Percentiles rank a stretch among this genome's conserved stretches.
phyloP scores from a whole-genome alignment of 2,113 vertebrate species.

The Crotalus helleri region DNA sequence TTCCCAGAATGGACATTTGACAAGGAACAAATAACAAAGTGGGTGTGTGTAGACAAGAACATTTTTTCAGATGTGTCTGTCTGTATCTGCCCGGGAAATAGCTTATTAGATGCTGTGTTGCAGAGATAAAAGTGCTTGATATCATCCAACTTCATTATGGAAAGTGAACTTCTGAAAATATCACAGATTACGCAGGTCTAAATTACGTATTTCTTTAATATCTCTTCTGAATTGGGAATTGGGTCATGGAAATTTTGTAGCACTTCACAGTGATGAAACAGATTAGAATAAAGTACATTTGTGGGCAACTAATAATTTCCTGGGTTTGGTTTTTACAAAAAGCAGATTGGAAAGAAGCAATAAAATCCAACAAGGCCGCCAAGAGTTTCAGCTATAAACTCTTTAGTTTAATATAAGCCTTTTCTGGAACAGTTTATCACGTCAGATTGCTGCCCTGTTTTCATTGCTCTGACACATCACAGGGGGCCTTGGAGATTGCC shows the following conservation, averaged over 20 bases:
- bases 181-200: background rate
- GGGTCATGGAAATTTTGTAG: background rate
- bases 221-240: background rate
- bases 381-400: background rate
- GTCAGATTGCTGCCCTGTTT: background rate
- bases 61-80: background rate
- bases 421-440: background rate
- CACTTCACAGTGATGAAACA: background rate
- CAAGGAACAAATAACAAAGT: background rate
- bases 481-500: background rate
- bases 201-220: background rate
- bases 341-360: background rate
- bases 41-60: background rate
- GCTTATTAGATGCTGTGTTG: background rate
- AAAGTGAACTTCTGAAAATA: background rate
- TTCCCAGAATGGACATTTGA: background rate
- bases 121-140: constrained; percentile 11
- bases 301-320: background rate
- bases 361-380: background rate
- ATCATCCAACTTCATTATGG: background rate
- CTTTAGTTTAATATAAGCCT: background rate
- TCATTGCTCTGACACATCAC: background rate
- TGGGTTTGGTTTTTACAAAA: background rate
- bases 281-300: background rate
- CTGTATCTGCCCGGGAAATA: background rate